Conservation (phyloP, 2,888 invertebrate species). For the Scaptomyza flava region DNA sequence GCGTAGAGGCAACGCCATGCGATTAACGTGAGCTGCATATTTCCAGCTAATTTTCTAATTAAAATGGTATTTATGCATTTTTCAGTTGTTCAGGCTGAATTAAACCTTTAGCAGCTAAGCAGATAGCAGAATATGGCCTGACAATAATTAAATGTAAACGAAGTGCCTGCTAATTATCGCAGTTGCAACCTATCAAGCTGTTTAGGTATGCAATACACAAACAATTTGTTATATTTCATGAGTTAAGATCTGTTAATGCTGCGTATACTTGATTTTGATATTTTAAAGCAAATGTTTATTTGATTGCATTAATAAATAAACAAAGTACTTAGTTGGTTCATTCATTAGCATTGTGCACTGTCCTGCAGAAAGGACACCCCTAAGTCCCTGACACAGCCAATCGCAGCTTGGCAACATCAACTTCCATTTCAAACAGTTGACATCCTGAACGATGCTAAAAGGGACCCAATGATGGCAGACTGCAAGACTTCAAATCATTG, state of each 20-base stretch:
- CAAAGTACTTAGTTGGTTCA: background rate
- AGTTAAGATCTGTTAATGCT: conserved; percentile 4
- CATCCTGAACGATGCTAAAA: conserved; percentile 12
- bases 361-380: background rate
- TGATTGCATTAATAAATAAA: too few relatives aligned
- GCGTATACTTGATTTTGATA: background rate
- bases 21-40: conserved; percentile 85
- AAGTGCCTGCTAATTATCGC: conserved; percentile 10
- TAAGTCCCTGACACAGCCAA: conserved; percentile 18
- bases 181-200: conserved; percentile 16
- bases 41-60: conserved; percentile 85
- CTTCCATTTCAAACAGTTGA: conserved; percentile 11
- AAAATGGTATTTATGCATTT: conserved; percentile 84
- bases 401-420: conserved; percentile 21
- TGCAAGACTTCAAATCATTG: conserved; percentile 64
- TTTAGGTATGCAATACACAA: conserved; percentile 25
- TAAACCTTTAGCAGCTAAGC: conserved; percentile 54
- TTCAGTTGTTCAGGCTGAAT: conserved; percentile 69
- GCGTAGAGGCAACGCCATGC: conserved; percentile 64
- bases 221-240: background rate
- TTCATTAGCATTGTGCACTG: background rate
- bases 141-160: conserved; percentile 13
- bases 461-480: conserved; percentile 27
- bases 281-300: background rate
- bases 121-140: conserved; percentile 7